Evolutionary conservation across 1,140 invertebrate genomes (phyloP), one percentile per base, ranked within the genome.

Genomic region (Diachasmimorpha longicaudata): DNA sequence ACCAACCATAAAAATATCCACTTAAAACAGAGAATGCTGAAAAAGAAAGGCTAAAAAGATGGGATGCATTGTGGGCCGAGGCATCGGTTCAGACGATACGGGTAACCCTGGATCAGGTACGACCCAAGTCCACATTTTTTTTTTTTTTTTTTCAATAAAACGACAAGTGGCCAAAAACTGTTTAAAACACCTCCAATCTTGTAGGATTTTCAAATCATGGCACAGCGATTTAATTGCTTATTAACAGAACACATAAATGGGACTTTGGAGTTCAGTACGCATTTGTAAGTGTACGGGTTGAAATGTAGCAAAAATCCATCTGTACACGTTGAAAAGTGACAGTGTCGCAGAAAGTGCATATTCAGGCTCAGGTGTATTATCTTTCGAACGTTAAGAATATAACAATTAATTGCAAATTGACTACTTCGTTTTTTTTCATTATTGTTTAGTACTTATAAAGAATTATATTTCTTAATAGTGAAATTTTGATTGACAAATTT

Each of bases 41-140:
- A 85, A 87, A 86, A 88, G 85, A 88, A 87, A 87, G 82, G 85
- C 84, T 86, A 85, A 87, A 88, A 88, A 83, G 85, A 88, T 88
- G 86, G 86, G 86, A 86, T 87, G 87, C 86, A 86, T 87, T 87
- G 83, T 83, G 85, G 85, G 85, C 85, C 85, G 85, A 85, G 86
- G 85, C 86, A 84, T 87, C 83, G 86, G 86, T 86, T 84, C 86
- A 86, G 84, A 86, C 86, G 84, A 88, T 87, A 87, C 85, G 78
- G 85, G 86, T 84, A 86, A 88, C 83, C 85, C 86, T 86, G 85
- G 86, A 88, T 86, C 86, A 88, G 86, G 86, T 88, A 88, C 84
- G 86, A 87, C 85, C 86, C 86, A 88, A 39, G 82, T 85, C 81
- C 83, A 86, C 85, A 85, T 85, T 83, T 83, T 82, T 83, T 55